Base-by-base conservation (phyloP, 2,797 vertebrate genomes). In the Rhodeus uyekii region DNA sequence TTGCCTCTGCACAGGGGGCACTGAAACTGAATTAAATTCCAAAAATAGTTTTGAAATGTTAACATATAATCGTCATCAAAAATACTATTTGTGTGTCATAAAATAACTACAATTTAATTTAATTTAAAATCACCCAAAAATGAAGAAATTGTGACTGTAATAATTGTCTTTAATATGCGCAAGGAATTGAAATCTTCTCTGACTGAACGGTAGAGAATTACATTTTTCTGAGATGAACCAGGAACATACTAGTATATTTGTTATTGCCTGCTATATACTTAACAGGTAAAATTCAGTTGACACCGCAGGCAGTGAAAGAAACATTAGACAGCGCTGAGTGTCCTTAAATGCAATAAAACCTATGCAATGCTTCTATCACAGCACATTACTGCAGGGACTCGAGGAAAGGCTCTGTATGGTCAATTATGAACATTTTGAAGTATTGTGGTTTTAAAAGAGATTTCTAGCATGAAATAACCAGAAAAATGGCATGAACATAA, bases 221-320 rank as follows among this genome's bases (percentile, higher is more conserved):
- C 68, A 73, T 86, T 84, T 89, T 74, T 69, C 82, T 83, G 87
- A 92, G 89, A 92, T 90, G 92, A 82, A 46, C 87, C 84, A 24
- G 46, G 86, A 86, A 87, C 80, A 87, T 84, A 86, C 84, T 86
- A 88, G 88, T 89, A 87, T 86, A 91, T 91, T 89, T 87, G 77
- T 88, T 83, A 89, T 89, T 80, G 85, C 86, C 19, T 74, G 80
- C 83, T 82, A 83, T 82, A 87, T 85, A 90, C 90, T 87, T 90
- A 91, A 91, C 88, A 82, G 68, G 48, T 76, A 80, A 90, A 92
- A 91, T 90, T 87, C 89, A 81, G 36, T 44, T 87, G 44, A 48
- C 69, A 87, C 88, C 83, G 2, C 60, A 86, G 83, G 90, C 85
- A 32, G 83, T 85, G 89, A 83, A 60, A 82, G 87, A 87, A 86